A percentile compares a stretch with the other conserved stretches of the same genome.
Conservation (phyloP, 2,888 invertebrate species). For the Eupithecia tripunctaria region DNA sequence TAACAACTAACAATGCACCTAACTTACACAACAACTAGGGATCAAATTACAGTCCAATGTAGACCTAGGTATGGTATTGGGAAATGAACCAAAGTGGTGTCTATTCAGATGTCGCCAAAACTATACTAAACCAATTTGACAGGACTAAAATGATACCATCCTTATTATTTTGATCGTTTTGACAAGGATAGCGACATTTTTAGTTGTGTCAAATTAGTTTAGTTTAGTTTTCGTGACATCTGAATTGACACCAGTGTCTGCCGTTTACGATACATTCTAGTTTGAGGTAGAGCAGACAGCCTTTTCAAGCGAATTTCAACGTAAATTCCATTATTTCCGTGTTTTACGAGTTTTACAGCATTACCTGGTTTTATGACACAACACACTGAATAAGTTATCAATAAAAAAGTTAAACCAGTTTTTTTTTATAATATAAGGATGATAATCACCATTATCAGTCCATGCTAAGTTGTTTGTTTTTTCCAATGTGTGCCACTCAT, state of each 20-base stretch:
- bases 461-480: neutral
- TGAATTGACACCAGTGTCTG: no score
- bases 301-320: neutral
- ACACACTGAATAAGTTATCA: conserved; percentile 15
- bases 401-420: neutral
- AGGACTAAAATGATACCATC: no score
- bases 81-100: neutral
- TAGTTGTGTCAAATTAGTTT: no score
- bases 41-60: neutral
- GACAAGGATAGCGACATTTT: no score
- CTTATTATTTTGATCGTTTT: no score
- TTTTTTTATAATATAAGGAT: no score
- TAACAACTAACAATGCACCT: neutral
- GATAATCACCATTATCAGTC: neutral
- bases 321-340: conserved; percentile 38
- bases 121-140: no score
- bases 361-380: conserved; percentile 29
- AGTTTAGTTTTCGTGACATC: no score
- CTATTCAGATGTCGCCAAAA: no score
- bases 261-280: neutral
- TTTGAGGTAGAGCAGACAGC: neutral
- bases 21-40: neutral
- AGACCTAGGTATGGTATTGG: conserved; percentile 1
- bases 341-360: conserved; percentile 39
- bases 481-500: neutral